Base-by-base conservation (phyloP, 2,888 invertebrate species). In the Microchrysa polita region DNA sequence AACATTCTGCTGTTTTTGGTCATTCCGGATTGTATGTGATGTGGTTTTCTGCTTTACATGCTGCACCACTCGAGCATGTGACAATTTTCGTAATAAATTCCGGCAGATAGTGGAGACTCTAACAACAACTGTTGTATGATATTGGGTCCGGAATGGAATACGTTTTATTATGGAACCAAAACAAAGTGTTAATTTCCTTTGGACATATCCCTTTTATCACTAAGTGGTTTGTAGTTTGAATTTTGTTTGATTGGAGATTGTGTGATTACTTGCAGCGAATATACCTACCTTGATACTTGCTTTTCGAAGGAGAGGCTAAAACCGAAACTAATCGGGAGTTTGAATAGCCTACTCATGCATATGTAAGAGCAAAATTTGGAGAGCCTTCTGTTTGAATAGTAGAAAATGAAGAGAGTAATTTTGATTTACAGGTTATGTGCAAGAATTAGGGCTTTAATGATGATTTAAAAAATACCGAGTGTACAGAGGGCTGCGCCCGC, bases 31-130 rank as follows among this genome's bases (percentile, higher is more conserved):
- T 5, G 42, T 48, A 44, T 65, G 55, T 75, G 75, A 75, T 75
- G 75, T 75, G 75, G 75, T 75, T 75, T 74, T 75, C 57, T 75
- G 69, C 75, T 75, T 69, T 75, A 75, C 75, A 75, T 63, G 63
- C 73, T 75, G 55, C 73, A 73, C 71, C 63, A 73, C 73, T 73
- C 69, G 55, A 55, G 69, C 69, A 69, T 69, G 69, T 69, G 69
- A 69, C 69, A 69, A 57, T 57, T 55, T 57, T 42, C 12, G 40
- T 55, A 69, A 44, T 69, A 57, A 57, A 69, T 69, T 34, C 44
- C 16, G 44, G 16, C 16, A 40, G 34, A 61, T 22, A 34, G 16
- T n/a, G 10, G 55, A 10, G 18, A 16, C 20, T 55, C 10, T 12
- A 5, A 53, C 18, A 55, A 2, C 22, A 55, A 10, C 55, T 20